Base-by-base conservation (phyloP, 2,888 invertebrate genomes). In the Chymomyza procnemis region DNA sequence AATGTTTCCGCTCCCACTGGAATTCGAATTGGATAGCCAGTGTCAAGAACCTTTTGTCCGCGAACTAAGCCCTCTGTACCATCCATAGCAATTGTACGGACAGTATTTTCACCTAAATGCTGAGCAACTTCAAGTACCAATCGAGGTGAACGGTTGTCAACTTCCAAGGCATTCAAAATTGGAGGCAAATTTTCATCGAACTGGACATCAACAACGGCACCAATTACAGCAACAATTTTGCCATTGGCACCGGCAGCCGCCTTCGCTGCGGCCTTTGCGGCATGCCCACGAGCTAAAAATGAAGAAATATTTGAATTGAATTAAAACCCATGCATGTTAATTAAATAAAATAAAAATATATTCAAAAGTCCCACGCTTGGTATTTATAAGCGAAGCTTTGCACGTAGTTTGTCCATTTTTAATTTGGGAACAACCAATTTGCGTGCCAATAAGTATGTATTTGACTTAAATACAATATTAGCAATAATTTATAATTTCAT, bases 181-280 rank as follows among this genome's bases (percentile, higher is more conserved):
- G 96, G 96, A 41, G 99, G 99, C 65, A 99, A 92, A 21, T 93
- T 92, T 68, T 95, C 95, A 61, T 97, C 97, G 88, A 99, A 99
- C 90, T 98, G 97, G 0, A 97, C 97, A 90, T 99, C 99, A 52
- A 99, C 98, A 74, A 99, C 98, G 85, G 99, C 98, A 92, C 98
- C 98, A 90, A 99, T 99, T 64, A 99, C 98, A 84, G 96, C 97
- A 50, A 97, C 97, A 76, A 99, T 79, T 64, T 76, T 89, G 41
- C 88, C 88, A 65, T 86, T 89, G 69, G 71, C 82, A 54, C 64
- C 87, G 50, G 76, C 87, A 56, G 82, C 83, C 30, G 75, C 81
- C 64, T 87, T 87, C 41, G 75, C 88, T 66, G 88, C 88, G 60
- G 88, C 87, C 70, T 88, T 88, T 18, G 88, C 89, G 63, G 88